A percentile compares a stretch with the other conserved stretches of the same genome.
Evolutionary conservation across 2,113 vertebrate species (phyloP).

Genomic region (Ptyas mucosa): DNA sequence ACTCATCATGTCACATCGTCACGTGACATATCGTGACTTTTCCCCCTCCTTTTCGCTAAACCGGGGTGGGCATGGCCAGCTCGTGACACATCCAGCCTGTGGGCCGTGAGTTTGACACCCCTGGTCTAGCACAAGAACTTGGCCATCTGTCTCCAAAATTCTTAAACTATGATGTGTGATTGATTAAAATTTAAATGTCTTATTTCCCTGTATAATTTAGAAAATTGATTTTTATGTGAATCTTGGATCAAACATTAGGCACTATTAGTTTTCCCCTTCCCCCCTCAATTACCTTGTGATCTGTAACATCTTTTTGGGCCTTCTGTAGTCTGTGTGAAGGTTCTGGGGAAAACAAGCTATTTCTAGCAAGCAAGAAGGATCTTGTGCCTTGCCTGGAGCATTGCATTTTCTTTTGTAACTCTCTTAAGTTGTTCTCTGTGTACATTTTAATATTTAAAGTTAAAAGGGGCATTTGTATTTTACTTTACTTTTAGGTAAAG

Average conservation of each 20-base stretch:
- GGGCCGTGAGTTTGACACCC: too few species aligned
- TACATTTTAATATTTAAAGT: neutral
- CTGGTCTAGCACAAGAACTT: neutral
- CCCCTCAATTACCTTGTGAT: neutral
- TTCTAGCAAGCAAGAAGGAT: neutral
- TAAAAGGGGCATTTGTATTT: neutral
- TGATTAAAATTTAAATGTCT: neutral
- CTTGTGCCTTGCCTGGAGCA: too few species aligned
- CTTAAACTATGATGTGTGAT: neutral
- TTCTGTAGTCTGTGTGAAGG: neutral
- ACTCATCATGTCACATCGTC: too few species aligned
- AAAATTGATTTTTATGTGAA: neutral
- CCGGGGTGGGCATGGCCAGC: too few species aligned
- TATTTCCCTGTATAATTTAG: neutral
- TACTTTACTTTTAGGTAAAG: neutral
- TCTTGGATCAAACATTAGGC: neutral
- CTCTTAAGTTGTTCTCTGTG: too few species aligned
- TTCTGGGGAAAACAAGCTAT: neutral
- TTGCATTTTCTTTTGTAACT: too few species aligned
- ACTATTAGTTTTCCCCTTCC: neutral
- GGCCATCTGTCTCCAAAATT: neutral
- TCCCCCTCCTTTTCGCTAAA: too few species aligned
- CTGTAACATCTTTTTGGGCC: neutral
- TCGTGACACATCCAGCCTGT: too few species aligned
- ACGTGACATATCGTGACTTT: too few species aligned